Percentiles rank a stretch among this genome's conserved stretches.
Evolutionary conservation across 2,888 invertebrate genomes (phyloP).

Genomic region (Cremastobaeus sp.): DNA sequence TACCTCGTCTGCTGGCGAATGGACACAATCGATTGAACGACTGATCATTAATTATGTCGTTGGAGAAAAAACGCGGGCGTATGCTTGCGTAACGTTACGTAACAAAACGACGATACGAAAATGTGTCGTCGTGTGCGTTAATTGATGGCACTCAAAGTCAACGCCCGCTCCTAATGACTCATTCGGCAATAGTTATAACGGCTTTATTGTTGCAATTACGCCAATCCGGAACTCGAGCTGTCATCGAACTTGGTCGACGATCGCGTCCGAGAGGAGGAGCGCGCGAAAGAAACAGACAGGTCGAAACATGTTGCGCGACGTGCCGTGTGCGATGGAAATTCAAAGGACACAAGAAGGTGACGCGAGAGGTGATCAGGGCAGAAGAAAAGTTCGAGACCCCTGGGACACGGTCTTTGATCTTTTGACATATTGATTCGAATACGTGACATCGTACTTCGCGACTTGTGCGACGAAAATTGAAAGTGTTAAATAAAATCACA

Average conservation of each 20-base stretch:
- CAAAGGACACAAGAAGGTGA: conserved; percentile 14
- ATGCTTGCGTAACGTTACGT: conserved; percentile 10
- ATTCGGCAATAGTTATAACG: conserved; percentile 12
- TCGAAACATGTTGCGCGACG: conserved; percentile 6
- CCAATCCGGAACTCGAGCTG: conserved; percentile 8
- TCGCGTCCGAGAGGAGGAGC: too few species aligned
- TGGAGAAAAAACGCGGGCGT: conserved; percentile 3
- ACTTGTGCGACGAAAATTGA: conserved; percentile 17
- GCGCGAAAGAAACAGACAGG: neutral
- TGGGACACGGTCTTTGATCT: conserved; percentile 45
- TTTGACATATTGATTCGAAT: conserved; percentile 44
- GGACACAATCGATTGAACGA: conserved; percentile 33
- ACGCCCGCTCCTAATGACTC: conserved; percentile 2
- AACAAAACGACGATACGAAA: conserved; percentile 10
- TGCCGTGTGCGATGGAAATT: conserved; percentile 16
- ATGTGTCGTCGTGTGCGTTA: conserved; percentile 20
- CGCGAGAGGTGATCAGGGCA: neutral
- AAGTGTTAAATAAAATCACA: conserved; percentile 49
- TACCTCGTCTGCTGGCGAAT: conserved; percentile 23
- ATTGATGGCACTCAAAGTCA: conserved; percentile 17
- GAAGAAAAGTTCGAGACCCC: conserved; percentile 22
- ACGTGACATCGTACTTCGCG: conserved; percentile 25
- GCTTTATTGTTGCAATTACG: conserved; percentile 11
- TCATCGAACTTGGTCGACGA: too few species aligned
- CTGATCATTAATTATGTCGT: conserved; percentile 43